Percentiles rank a stretch among this genome's conserved stretches.
Evolutionary conservation across 2,797 vertebrate genomes (phyloP).

Genomic region (Lacerta bilineata): DNA sequence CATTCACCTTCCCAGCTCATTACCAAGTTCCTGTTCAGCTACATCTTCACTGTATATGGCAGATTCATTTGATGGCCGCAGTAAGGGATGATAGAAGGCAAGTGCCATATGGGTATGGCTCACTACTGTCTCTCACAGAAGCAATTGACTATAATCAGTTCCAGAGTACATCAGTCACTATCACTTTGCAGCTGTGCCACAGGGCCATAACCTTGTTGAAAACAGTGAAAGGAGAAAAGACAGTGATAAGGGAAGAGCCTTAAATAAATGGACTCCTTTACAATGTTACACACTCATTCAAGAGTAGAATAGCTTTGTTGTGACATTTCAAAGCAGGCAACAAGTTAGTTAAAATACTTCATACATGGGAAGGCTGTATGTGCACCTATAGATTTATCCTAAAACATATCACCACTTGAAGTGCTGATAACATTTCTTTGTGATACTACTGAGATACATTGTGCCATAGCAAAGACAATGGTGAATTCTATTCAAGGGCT

Average conservation of each 20-base stretch:
- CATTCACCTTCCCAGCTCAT: slow-evolving; percentile 3
- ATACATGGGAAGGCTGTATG: not conserved
- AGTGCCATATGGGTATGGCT: slow-evolving; percentile 61
- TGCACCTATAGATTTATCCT: not conserved
- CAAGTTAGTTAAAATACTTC: not conserved
- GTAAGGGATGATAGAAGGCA: slow-evolving; percentile 43
- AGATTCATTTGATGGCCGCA: slow-evolving; percentile 50
- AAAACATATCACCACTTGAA: not conserved
- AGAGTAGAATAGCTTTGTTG: not conserved
- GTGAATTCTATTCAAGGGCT: not conserved
- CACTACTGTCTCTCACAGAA: slow-evolving; percentile 42
- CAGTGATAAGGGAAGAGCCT: slow-evolving; percentile 22
- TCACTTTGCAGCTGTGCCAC: slow-evolving; percentile 22
- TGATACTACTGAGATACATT: not conserved
- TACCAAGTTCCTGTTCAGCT: slow-evolving; percentile 18
- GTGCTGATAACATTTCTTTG: not conserved
- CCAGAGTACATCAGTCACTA: slow-evolving; percentile 41
- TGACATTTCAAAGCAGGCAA: slow-evolving; percentile 14
- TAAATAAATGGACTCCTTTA: slow-evolving; percentile 3
- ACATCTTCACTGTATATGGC: slow-evolving; percentile 33
- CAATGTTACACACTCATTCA: slow-evolving; percentile 5
- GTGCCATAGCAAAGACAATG: not conserved
- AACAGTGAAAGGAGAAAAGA: slow-evolving; percentile 15
- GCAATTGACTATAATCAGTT: slow-evolving; percentile 48
- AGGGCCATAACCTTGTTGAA: slow-evolving; percentile 22